Evolutionary conservation across 92 coral and sea anemone genomes (phyloP).

Genomic region (Ricordea florida): DNA sequence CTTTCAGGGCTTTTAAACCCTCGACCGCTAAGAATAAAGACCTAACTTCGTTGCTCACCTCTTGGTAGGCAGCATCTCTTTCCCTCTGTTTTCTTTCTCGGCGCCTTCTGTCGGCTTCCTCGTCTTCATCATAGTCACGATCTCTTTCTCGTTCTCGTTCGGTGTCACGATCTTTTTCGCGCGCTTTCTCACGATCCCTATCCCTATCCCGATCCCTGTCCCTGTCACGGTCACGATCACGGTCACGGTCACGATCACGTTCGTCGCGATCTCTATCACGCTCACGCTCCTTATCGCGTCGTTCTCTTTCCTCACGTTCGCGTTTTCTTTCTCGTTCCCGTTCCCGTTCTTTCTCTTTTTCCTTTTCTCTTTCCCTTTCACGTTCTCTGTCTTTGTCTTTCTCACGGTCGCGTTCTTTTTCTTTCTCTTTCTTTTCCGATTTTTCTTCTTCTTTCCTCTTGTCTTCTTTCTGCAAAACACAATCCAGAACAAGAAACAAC

Average conservation of each 20-base stretch:
- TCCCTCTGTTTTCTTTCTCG: slow-evolving; percentile 87
- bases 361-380: slow-evolving; percentile 4
- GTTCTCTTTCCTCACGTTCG: slow-evolving; percentile 18
- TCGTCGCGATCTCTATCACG: slow-evolving; percentile 36
- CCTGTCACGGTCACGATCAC: slow-evolving; percentile 37
- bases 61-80: slow-evolving; percentile 84
- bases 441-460: slow-evolving; percentile 79
- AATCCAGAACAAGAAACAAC: neutral
- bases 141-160: slow-evolving; percentile 85
- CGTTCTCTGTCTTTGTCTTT: slow-evolving; percentile 36
- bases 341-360: slow-evolving; percentile 27
- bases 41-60: slow-evolving; percentile 48
- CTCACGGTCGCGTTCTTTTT: slow-evolving; percentile 34
- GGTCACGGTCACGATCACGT: slow-evolving; percentile 12
- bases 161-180: slow-evolving; percentile 63
- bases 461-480: slow-evolving; percentile 71
- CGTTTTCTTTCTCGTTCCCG: slow-evolving; percentile 21
- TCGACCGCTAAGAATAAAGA: no score
- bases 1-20: no score
- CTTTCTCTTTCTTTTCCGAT: slow-evolving; percentile 50
- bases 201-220: slow-evolving; percentile 64
- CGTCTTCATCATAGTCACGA: slow-evolving; percentile 90
- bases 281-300: slow-evolving; percentile 37
- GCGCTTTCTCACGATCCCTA: slow-evolving; percentile 47
- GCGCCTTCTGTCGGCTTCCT: slow-evolving; percentile 79